Percentiles rank a stretch among this genome's conserved stretches.
These are phyloP conservation scores for Hirtodrosophila histrioides DNA, from an alignment of 2,888 invertebrate species.

Conservation along the genomic window DNA sequence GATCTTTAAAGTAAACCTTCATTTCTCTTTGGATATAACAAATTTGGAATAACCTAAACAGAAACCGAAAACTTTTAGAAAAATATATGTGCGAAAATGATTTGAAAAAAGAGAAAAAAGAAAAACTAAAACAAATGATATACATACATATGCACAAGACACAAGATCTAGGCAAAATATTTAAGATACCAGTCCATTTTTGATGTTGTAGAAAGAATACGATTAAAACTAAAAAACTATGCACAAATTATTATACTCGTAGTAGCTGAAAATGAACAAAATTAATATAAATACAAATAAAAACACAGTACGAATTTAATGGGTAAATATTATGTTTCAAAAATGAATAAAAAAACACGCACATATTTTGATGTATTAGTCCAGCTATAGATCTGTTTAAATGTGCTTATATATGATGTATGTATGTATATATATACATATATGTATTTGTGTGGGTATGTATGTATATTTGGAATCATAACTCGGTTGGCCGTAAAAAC, in stretches of 20 bases:
- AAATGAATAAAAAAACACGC: constrained; percentile 8
- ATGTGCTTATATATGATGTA: constrained; percentile 54
- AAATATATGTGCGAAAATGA: constrained; percentile 51
- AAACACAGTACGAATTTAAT: constrained; percentile 69
- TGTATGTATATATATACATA: constrained; percentile 16
- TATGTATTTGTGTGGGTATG: constrained; percentile 16
- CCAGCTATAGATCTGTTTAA: constrained; percentile 45
- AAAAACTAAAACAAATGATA: background rate
- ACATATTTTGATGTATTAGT: constrained; percentile 31
- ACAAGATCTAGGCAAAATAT: constrained; percentile 34
- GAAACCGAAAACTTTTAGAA: constrained; percentile 59
- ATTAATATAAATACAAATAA: constrained; percentile 8
- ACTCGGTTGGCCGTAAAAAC: constrained; percentile 47
- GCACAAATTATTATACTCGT: constrained; percentile 15
- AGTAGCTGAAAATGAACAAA: constrained; percentile 5
- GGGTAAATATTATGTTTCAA: constrained; percentile 31
- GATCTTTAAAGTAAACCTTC: constrained; percentile 41
- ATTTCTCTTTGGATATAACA: constrained; percentile 8
- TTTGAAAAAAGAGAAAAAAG: constrained; percentile 26
- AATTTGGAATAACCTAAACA: constrained; percentile 18
- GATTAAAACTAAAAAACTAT: constrained; percentile 22
- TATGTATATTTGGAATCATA: constrained; percentile 18
- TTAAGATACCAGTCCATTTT: constrained; percentile 66
- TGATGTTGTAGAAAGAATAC: constrained; percentile 61
- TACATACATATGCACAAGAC: constrained; percentile 23